phyloP scores from a whole-genome alignment of 2,113 vertebrate species.

The Sardina pilchardus region DNA sequence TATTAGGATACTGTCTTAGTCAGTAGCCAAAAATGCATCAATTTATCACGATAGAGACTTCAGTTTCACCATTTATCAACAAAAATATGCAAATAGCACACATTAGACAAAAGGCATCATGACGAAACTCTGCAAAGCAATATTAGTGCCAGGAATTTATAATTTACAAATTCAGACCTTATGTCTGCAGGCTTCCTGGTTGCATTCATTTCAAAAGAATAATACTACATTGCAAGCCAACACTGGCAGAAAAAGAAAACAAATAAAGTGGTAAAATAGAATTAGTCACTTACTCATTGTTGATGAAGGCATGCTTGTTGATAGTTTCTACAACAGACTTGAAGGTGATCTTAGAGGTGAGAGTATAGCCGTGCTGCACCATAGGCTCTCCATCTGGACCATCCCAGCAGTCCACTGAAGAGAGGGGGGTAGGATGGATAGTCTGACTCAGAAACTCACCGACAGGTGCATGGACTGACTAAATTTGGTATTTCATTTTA shows the following conservation, averaged over 20 bases:
- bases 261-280: not conserved
- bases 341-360: conserved; percentile 96
- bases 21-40: not conserved
- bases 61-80: not conserved
- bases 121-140: not conserved
- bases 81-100: too few relatives aligned
- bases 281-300: conserved; percentile 84
- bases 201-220: not conserved
- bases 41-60: not conserved
- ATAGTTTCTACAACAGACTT: conserved; percentile 92
- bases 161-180: not conserved
- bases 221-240: not conserved
- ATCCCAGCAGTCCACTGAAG: conserved; percentile 97
- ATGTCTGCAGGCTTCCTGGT: not conserved
- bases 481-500: too few relatives aligned
- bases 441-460: too few relatives aligned
- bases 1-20: not conserved
- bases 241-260: conserved; percentile 20
- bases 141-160: not conserved
- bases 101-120: too few relatives aligned
- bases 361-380: conserved; percentile 95
- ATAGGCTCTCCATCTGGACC: conserved; percentile 94
- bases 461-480: too few relatives aligned
- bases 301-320: conserved; percentile 91
- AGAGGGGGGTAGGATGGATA: not conserved